Evolutionary conservation across 2,113 vertebrate genomes (phyloP).

Genomic region (Alligator sinensis): DNA sequence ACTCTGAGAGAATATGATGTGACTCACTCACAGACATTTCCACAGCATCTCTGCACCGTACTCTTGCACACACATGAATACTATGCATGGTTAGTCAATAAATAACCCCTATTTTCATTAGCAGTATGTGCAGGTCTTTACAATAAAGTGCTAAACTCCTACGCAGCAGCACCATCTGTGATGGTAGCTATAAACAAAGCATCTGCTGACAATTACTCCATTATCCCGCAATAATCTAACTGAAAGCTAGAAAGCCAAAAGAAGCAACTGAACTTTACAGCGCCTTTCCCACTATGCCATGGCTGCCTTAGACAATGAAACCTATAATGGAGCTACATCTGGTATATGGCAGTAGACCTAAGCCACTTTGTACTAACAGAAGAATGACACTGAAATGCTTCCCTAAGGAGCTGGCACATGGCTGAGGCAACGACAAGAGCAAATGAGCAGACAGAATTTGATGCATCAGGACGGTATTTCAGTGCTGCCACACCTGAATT

Average conservation of each 20-base stretch:
- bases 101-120: not conserved
- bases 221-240: not conserved
- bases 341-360: not conserved
- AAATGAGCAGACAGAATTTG: slow-evolving; percentile 8
- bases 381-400: rapidly evolving
- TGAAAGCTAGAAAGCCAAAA: not conserved
- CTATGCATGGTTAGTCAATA: rapidly evolving
- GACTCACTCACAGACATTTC: not conserved
- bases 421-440: slow-evolving; percentile 17
- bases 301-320: not conserved
- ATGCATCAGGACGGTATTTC: rapidly evolving
- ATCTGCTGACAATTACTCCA: not conserved
- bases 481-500: not conserved
- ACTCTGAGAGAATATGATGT: slow-evolving; percentile 3
- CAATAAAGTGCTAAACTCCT: not conserved
- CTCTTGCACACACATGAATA: not conserved
- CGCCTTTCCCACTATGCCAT: not conserved
- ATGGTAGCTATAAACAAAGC: not conserved
- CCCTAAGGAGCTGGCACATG: slow-evolving; percentile 9
- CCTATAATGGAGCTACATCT: rapidly evolving
- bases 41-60: rapidly evolving
- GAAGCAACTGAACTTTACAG: not conserved
- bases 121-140: not conserved
- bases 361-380: rapidly evolving
- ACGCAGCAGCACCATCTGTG: not conserved